Evolutionary conservation across 2,797 vertebrate genomes (phyloP).

Genomic region (Stomatorhinus walkeri): DNA sequence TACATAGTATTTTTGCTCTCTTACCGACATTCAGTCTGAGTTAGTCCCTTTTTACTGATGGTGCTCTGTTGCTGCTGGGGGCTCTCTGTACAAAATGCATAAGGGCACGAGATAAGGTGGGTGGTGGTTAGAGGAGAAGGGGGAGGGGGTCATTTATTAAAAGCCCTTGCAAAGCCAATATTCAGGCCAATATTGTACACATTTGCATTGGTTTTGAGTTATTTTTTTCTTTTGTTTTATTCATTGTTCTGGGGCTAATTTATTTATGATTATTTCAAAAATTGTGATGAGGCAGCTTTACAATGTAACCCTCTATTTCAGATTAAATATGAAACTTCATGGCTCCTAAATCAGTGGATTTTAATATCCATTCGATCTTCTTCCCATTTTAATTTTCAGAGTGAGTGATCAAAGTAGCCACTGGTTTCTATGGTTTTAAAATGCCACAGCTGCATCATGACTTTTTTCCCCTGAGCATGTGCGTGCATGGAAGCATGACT

Average conservation of each 20-base stretch:
- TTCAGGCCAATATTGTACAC: conserved; percentile 50
- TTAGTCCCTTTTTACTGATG: conserved; percentile 36
- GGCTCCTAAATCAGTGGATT: neutral
- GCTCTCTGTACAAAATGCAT: conserved; percentile 65
- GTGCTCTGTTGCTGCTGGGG: conserved; percentile 72
- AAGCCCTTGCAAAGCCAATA: conserved; percentile 52
- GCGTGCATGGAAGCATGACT: conserved; percentile 53
- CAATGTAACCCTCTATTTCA: neutral
- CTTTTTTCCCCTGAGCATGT: conserved; percentile 55
- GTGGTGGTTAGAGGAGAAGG: neutral
- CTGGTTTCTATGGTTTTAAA: conserved; percentile 28
- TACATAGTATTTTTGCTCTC: neutral
- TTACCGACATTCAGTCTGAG: neutral
- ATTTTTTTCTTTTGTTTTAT: conserved; percentile 9
- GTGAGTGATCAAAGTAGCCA: neutral
- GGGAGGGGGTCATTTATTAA: conserved; percentile 9
- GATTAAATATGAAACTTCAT: neutral
- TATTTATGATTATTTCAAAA: conserved; percentile 4
- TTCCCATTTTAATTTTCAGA: neutral
- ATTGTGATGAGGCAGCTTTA: conserved; percentile 69
- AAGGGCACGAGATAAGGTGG: conserved; percentile 41
- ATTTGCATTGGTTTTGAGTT: conserved; percentile 44
- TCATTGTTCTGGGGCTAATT: conserved; percentile 17
- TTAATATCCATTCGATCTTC: conserved; percentile 38
- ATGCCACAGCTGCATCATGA: conserved; percentile 72